Evolutionary conservation across 2,888 invertebrate species (phyloP).

Genomic region (Dasypogon diadema): DNA sequence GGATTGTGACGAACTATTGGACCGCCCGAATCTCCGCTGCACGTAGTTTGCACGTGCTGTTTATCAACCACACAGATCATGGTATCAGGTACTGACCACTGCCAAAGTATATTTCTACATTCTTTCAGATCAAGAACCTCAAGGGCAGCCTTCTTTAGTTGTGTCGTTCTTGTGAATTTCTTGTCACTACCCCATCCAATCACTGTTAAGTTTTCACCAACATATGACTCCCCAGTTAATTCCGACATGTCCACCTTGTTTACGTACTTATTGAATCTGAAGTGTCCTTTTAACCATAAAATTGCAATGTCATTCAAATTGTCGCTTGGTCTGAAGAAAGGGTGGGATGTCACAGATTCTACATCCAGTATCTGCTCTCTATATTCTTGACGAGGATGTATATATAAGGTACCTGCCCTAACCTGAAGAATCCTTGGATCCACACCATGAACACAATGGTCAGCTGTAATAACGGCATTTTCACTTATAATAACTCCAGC

Average conservation of each 20-base stretch:
- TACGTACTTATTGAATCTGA: constrained; percentile 19
- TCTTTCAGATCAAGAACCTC: background rate
- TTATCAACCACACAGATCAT: constrained; percentile 35
- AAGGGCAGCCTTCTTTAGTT: constrained; percentile 9
- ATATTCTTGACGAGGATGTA: background rate
- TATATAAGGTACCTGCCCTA: constrained; percentile 7
- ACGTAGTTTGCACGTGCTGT: constrained; percentile 13
- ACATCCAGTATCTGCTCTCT: background rate
- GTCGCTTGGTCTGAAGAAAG: constrained; percentile 10
- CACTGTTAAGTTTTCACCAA: constrained; percentile 34
- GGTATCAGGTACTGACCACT: constrained; percentile 19
- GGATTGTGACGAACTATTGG: constrained; percentile 30
- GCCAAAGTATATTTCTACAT: constrained; percentile 4
- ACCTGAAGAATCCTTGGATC: constrained; percentile 11
- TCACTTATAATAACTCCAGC: constrained; percentile 4
- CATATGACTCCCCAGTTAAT: constrained; percentile 13
- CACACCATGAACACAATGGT: constrained; percentile 16
- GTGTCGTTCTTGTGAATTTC: background rate
- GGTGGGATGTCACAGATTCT: constrained; percentile 24
- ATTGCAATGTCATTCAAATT: constrained; percentile 38
- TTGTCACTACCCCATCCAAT: constrained; percentile 40
- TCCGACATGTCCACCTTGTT: constrained; percentile 30
- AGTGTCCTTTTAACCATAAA: constrained; percentile 1
- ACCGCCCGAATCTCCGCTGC: constrained; percentile 34
- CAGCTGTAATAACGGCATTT: constrained; percentile 14